Percentiles rank a stretch among this genome's conserved stretches.
phyloP scores from a whole-genome alignment of 2,888 invertebrate species.

The Suillia variegata region DNA sequence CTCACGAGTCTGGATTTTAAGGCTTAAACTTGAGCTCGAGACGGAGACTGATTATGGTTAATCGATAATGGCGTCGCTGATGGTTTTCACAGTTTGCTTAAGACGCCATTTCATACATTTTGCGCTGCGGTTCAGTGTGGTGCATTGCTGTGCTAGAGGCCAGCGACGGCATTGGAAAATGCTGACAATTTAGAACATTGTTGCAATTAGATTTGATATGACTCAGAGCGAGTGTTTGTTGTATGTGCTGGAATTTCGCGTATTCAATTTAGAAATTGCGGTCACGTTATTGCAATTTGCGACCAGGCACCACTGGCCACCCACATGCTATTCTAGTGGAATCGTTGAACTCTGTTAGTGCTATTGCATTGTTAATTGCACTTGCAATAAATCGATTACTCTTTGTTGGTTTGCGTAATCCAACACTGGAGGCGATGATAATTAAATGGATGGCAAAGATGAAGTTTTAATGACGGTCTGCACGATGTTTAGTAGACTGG shows the following conservation, averaged over 20 bases:
- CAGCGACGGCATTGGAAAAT: conserved; percentile 8
- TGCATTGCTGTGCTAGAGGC: background rate
- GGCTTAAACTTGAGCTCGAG: conserved; percentile 27
- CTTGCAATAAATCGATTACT: background rate
- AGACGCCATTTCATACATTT: conserved; percentile 28
- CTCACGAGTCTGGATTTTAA: conserved; percentile 32
- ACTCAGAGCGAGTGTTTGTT: conserved; percentile 14
- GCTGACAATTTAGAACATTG: conserved; percentile 46
- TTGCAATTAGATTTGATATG: conserved; percentile 43
- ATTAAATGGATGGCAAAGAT: too few species aligned
- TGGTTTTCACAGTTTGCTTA: conserved; percentile 37
- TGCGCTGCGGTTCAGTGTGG: background rate
- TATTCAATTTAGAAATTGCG: conserved; percentile 51
- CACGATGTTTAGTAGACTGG: too few species aligned
- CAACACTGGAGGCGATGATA: conserved; percentile 47
- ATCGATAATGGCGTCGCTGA: conserved; percentile 32
- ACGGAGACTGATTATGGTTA: conserved; percentile 15
- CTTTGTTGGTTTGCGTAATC: conserved; percentile 37
- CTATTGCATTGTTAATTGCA: conserved; percentile 26
- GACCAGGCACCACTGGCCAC: too few species aligned
- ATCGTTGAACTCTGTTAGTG: conserved; percentile 24
- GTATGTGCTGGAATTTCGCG: conserved; percentile 23
- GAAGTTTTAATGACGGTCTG: too few species aligned
- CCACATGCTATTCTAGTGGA: conserved; percentile 35
- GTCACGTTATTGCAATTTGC: conserved; percentile 52